A percentile compares a stretch with the other conserved stretches of the same genome.
phyloP scores from a whole-genome alignment of 2,888 invertebrate species.

The Lutraria lutraria region DNA sequence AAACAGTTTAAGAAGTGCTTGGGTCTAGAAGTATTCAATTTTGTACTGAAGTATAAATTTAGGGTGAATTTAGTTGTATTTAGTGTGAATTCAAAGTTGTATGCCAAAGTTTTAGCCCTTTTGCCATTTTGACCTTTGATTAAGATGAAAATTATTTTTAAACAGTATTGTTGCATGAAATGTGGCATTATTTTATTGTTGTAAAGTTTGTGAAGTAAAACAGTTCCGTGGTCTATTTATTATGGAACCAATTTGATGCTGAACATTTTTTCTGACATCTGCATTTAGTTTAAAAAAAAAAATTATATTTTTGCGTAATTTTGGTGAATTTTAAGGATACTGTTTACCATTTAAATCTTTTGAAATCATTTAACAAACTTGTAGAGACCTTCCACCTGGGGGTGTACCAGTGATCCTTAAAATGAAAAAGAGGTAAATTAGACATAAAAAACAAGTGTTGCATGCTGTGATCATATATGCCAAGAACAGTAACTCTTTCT shows the following conservation, averaged over 20 bases:
- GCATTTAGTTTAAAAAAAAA: not conserved
- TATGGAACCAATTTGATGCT: not conserved
- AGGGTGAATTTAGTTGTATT: too few species aligned
- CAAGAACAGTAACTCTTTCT: constrained; percentile 20
- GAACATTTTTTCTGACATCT: not conserved
- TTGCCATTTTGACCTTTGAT: too few species aligned
- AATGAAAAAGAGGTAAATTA: constrained; percentile 60
- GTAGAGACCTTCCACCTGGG: constrained; percentile 44
- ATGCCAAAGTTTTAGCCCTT: too few species aligned
- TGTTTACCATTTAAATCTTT: not conserved
- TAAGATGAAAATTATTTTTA: too few species aligned
- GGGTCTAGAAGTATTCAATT: too few species aligned
- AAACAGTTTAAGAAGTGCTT: too few species aligned
- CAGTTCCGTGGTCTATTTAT: not conserved
- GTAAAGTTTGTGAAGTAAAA: too few species aligned
- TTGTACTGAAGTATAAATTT: too few species aligned
- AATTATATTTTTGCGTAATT: not conserved
- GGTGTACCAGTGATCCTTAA: constrained; percentile 53
- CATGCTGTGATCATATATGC: constrained; percentile 24
- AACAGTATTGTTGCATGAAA: too few species aligned
- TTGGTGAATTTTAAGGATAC: not conserved
- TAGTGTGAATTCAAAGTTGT: too few species aligned
- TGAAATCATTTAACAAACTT: constrained; percentile 7
- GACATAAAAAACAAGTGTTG: constrained; percentile 26
- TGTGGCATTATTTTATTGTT: too few species aligned